Percentiles rank a stretch among this genome's conserved stretches.
These are phyloP conservation scores for Incurvaria masculella DNA, from an alignment of 2,888 invertebrate genomes.

Conservation along the genomic window DNA sequence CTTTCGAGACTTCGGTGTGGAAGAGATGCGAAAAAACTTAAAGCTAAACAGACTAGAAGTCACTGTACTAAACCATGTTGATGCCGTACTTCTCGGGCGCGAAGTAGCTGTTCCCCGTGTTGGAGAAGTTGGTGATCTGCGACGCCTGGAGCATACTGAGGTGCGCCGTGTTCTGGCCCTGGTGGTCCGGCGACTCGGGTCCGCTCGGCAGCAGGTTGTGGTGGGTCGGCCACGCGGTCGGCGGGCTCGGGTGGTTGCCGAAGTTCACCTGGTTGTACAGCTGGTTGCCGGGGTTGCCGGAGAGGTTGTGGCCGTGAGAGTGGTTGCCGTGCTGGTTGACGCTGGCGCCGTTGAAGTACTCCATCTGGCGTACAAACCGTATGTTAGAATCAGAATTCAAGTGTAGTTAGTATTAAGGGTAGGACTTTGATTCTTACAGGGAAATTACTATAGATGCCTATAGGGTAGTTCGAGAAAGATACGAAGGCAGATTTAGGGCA, in stretches of 20 bases:
- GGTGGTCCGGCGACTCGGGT: conserved; percentile 46
- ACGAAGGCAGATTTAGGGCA: too few species aligned
- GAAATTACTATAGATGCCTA: too few species aligned
- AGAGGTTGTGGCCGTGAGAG: conserved; percentile 39
- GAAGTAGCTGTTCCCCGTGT: conserved; percentile 49
- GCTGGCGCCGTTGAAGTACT: conserved; percentile 49
- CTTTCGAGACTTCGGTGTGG: background rate
- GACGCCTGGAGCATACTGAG: conserved; percentile 50
- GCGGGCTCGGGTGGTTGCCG: conserved; percentile 43
- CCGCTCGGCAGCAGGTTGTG: conserved; percentile 47
- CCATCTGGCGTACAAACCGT: conserved; percentile 34
- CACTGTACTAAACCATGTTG: conserved; percentile 49
- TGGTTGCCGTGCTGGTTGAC: conserved; percentile 44
- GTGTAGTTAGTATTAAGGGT: too few species aligned
- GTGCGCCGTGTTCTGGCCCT: conserved; percentile 43
- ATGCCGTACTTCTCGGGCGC: conserved; percentile 53
- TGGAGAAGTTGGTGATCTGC: conserved; percentile 51
- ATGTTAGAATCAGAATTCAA: too few species aligned
- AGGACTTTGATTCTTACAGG: too few species aligned
- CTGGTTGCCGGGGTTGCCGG: conserved; percentile 41
- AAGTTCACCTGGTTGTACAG: conserved; percentile 52
- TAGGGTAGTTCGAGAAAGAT: too few species aligned
- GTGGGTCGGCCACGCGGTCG: conserved; percentile 45
- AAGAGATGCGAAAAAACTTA: conserved; percentile 1
- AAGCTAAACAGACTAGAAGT: conserved; percentile 29